Conservation (phyloP, 1,140 invertebrate species). For the Asobara japonica region DNA sequence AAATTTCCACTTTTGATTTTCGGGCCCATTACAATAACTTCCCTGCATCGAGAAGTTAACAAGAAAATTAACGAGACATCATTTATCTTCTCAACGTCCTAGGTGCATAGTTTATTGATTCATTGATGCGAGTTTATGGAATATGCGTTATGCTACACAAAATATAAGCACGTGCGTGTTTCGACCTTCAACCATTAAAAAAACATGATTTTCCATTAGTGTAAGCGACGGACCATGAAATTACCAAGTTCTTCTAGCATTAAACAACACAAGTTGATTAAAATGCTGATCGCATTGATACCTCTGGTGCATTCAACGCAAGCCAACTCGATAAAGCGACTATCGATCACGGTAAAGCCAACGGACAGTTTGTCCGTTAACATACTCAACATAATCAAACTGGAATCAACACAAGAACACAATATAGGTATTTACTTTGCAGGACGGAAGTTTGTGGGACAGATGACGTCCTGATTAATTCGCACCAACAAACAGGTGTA, state of each 20-base stretch:
- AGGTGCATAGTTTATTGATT: too few species aligned
- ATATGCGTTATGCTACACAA: too few species aligned
- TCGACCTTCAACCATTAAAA: too few species aligned
- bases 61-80: too few species aligned
- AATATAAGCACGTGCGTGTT: too few species aligned
- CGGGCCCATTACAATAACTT: too few species aligned
- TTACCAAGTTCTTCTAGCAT: neutral
- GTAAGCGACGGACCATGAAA: neutral
- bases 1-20: too few species aligned
- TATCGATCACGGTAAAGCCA: neutral
- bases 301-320: neutral
- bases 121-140: too few species aligned
- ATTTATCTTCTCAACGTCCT: too few species aligned
- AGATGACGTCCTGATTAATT: neutral
- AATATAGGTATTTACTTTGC: neutral
- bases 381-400: neutral
- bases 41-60: too few species aligned
- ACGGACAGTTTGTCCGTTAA: neutral
- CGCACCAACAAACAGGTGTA: neutral
- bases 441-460: neutral
- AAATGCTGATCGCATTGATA: neutral
- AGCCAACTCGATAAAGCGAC: neutral
- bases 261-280: neutral
- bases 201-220: neutral
- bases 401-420: neutral